phyloP scores from a whole-genome alignment of 2,113 vertebrate species.

The Hydrochoerus hydrochaeris region DNA sequence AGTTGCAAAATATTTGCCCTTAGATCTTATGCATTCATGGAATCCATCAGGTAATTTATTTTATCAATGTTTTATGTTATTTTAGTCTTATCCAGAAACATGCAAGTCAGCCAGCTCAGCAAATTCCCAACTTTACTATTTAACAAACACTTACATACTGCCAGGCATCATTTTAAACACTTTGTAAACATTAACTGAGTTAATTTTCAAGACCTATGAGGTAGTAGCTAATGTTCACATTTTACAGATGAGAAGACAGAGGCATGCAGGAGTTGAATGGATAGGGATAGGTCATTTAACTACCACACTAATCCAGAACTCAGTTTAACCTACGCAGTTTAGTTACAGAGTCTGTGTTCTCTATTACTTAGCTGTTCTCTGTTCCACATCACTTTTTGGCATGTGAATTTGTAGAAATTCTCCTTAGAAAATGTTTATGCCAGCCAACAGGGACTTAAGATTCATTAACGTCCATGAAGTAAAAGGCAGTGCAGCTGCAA shows the following conservation, averaged over 20 bases:
- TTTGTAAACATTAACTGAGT: neutral
- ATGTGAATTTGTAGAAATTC: neutral
- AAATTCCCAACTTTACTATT: neutral
- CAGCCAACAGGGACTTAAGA: neutral
- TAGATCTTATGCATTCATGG: neutral
- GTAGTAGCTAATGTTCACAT: neutral
- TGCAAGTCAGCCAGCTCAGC: neutral
- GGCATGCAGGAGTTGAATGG: neutral
- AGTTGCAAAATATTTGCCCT: neutral
- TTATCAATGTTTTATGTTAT: neutral
- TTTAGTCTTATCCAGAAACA: neutral
- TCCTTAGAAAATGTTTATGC: slow-evolving; percentile 7
- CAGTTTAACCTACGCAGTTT: too few species aligned
- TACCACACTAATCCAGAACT: neutral
- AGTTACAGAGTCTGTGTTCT: neutral
- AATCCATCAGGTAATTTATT: neutral
- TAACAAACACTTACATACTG: neutral
- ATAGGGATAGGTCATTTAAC: neutral
- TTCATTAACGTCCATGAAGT: neutral
- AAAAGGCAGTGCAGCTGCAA: slow-evolving; percentile 16
- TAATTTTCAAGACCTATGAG: neutral
- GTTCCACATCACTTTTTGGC: neutral
- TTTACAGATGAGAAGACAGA: slow-evolving; percentile 2
- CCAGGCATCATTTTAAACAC: neutral
- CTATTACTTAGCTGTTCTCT: neutral